Evolutionary conservation across 2,113 vertebrate species (phyloP).

Genomic region (Isichthys henryi): DNA sequence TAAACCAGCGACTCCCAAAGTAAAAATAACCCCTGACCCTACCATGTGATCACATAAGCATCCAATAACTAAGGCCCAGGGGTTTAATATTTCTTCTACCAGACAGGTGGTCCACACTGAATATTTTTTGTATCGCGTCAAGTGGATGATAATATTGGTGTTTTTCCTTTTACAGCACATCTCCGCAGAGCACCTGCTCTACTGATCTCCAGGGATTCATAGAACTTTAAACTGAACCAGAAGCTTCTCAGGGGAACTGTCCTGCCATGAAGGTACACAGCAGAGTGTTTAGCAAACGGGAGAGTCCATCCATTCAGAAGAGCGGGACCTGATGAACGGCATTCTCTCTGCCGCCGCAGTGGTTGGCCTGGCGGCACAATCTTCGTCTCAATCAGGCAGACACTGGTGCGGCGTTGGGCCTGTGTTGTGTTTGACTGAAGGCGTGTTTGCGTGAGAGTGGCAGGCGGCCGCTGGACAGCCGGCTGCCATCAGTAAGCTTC

Average conservation of each 20-base stretch:
- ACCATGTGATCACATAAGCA: neutral
- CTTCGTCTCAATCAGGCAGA: neutral
- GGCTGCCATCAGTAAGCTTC: neutral
- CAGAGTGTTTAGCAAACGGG: neutral
- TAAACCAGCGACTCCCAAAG: neutral
- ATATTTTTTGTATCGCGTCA: neutral
- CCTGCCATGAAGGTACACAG: neutral
- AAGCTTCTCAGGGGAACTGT: neutral
- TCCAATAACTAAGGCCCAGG: neutral
- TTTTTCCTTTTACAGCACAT: neutral
- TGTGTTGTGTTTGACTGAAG: neutral
- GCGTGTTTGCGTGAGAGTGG: neutral
- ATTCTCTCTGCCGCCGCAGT: neutral
- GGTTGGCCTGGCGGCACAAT: neutral
- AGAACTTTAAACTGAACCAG: neutral
- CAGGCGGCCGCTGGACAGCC: neutral
- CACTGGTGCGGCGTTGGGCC: neutral
- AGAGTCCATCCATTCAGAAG: neutral
- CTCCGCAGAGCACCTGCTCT: neutral
- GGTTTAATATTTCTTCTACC: neutral
- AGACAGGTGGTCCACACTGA: neutral
- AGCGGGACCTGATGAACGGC: neutral
- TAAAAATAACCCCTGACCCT: neutral
- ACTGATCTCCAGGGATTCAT: neutral
- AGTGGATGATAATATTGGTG: neutral